Percentiles rank a stretch among this genome's conserved stretches.
phyloP scores from a whole-genome alignment of 2,888 invertebrate genomes.

The Aleiodes alternator region DNA sequence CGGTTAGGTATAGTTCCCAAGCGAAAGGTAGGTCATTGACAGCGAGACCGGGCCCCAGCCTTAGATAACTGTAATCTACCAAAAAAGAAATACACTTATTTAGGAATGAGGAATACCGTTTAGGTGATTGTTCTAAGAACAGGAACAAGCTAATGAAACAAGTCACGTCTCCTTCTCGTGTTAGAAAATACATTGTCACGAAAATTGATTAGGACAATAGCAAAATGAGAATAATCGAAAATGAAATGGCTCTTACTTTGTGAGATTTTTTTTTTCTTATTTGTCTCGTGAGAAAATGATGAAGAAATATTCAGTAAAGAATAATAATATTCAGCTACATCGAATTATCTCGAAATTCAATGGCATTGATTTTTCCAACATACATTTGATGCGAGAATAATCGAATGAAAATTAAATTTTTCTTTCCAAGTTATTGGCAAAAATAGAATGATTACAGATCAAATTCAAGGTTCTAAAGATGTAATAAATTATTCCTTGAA shows the following conservation, averaged over 20 bases:
- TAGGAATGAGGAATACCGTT: conserved; percentile 38
- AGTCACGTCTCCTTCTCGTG: conserved; percentile 26
- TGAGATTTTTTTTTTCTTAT: too few relatives aligned
- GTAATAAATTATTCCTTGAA: too few relatives aligned
- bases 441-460: too few relatives aligned
- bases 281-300: too few relatives aligned
- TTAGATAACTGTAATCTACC: conserved; percentile 73
- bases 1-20: conserved; percentile 40
- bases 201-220: conserved; percentile 5
- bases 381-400: too few relatives aligned
- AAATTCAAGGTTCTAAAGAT: too few relatives aligned
- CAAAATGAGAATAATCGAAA: not conserved
- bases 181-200: conserved; percentile 7
- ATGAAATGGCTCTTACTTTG: not conserved
- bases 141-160: conserved; percentile 9
- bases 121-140: conserved; percentile 6
- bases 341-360: too few relatives aligned
- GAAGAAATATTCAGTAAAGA: too few relatives aligned
- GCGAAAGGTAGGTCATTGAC: conserved; percentile 70
- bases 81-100: conserved; percentile 55
- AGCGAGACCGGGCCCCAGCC: conserved; percentile 52
- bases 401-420: not conserved
- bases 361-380: too few relatives aligned
- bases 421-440: too few relatives aligned
- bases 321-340: too few relatives aligned